Evolutionary conservation across 2,113 vertebrate genomes (phyloP).

Genomic region (Notechis scutatus): DNA sequence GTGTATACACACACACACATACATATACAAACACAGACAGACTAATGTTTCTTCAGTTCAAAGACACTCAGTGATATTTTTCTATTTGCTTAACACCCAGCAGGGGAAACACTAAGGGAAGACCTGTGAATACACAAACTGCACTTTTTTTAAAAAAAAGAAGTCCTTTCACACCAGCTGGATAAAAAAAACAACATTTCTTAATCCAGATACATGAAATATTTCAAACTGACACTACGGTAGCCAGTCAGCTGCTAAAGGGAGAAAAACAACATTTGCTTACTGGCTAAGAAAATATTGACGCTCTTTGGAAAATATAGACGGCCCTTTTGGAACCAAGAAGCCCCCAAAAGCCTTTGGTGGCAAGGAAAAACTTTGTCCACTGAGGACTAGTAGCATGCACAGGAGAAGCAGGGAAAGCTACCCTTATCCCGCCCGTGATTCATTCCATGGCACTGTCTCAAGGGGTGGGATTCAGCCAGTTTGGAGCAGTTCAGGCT

Average conservation of each 20-base stretch:
- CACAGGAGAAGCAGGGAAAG: neutral
- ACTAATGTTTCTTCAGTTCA: neutral
- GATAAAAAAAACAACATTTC: neutral
- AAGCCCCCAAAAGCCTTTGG: neutral
- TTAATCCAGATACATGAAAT: neutral
- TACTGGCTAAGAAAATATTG: neutral
- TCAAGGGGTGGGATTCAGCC: too few species aligned
- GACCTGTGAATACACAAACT: neutral
- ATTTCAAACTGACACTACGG: constrained; percentile 2
- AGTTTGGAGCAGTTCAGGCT: too few species aligned
- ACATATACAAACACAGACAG: accelerated
- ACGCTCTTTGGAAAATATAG: neutral
- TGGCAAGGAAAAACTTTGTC: neutral
- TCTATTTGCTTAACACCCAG: neutral
- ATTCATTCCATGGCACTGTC: neutral
- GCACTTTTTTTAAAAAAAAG: accelerated
- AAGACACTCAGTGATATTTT: neutral
- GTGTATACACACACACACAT: neutral
- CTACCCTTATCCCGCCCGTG: accelerated
- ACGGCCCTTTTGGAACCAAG: neutral
- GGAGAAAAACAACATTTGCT: neutral
- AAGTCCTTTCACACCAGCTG: neutral
- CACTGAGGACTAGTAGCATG: constrained; percentile 1
- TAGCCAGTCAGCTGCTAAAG: neutral
- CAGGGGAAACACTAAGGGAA: neutral